Evolutionary conservation across 1,140 invertebrate species (phyloP), one percentile per base, ranked within the genome.

Genomic region (Drosophila kohkoa): DNA sequence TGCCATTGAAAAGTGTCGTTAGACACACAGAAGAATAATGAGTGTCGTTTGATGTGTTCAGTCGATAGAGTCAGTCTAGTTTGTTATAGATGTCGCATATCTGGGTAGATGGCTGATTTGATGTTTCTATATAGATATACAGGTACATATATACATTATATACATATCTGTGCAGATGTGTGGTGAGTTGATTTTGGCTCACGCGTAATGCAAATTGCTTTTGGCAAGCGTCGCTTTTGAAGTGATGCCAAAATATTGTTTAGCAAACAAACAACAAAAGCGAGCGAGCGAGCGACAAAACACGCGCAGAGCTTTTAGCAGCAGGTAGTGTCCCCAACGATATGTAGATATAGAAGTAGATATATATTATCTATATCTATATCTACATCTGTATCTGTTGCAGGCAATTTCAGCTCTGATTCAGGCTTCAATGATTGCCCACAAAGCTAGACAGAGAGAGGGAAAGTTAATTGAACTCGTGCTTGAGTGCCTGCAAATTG

Each of bases 171-270:
- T 35, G 7, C n/a, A 35, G 32, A 45, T 16, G 6, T 49, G 16
- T 60, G 58, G 48, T 58, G 3, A 2, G 16, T 38, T 63, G 38
- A 13, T 75, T 54, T 86, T 79, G 71, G 75, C 79, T 76, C 67
- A 80, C 79, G 79, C 74, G 73, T 82, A 15, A 54, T 38, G 71
- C 71, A 87, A 89, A 88, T 88, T 85, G 85, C 45, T 89, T 85
- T 89, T 88, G 83, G 83, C 85, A 88, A 83, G 81, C 77, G 77
- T 72, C 68, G 79, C 81, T 81, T 85, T 88, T 88, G 83, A 87
- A 41, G 77, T 78, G 35, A 46, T 88, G 85, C 85, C 85, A 88
- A 88, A 89, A 89, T 89, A 88, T 89, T 88, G 81, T 88, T 88
- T 81, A 68, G 75, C 85, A 89, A 88, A 89, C 83, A 87, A 82